Evolutionary conservation across 2,888 invertebrate species (phyloP), one percentile per base, ranked within the genome.

Genomic region (Fabriciana adippe): DNA sequence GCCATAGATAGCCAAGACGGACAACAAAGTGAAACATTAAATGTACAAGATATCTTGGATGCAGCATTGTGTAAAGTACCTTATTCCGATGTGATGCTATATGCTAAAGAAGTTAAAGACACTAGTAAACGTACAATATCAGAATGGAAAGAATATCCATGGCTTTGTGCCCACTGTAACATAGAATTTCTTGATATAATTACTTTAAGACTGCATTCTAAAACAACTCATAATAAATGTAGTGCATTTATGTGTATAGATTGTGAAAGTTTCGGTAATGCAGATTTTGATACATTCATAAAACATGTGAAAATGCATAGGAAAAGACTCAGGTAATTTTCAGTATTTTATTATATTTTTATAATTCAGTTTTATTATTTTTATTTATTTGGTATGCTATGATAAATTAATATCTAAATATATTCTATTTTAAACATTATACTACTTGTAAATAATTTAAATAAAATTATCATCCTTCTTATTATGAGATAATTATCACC

Each of bases 171-270:
- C 0, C 82, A 83, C 35, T 92, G 92, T 73, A 85, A 88, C 57
- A 87, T 88, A 6, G 90, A 90, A 71, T 92, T 90, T 72, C 72
- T 86, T 1, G 85, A 87, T 61, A 73, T 90, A 26, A 82, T 81
- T 0, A 87, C 82, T 55, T 82, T 96, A 48, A 85, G 95, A 65
- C 91, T 94, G 1, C 96, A 96, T 78, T 93, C 94, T 57, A 93
- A 93, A 71, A 85, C 90, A 8, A 93, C 94, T 0, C 96, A 96
- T 75, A 94, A 94, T 55, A 94, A 94, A 75, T 93, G 94, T 71
- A 90, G 94, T 0, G 94, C 94, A 6, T 95, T 94, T 76, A 92
- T 93, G 77, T 96, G 96, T 79, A 93, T 94, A 21, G 94, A 95
- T 76, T 96, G 96, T 79, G 94, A 94, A 66, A 75, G 73, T 1